Percentiles rank a stretch among this genome's conserved stretches.
These are phyloP conservation scores for Hirundo rustica DNA, from an alignment of 2,797 vertebrate species.

Conservation along the genomic window DNA sequence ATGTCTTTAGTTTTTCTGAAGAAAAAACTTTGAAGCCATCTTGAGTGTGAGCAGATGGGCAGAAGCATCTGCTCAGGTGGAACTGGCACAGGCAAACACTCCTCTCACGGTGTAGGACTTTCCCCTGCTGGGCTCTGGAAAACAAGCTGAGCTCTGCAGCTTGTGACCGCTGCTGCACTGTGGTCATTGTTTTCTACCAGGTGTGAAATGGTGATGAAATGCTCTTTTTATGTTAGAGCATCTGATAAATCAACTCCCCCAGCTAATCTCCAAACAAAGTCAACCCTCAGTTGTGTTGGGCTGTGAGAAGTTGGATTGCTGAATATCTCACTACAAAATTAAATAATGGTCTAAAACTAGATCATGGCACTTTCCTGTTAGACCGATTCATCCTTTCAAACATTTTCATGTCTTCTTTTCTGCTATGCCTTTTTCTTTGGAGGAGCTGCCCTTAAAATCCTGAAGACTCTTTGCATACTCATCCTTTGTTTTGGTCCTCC, in stretches of 20 bases:
- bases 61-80: not conserved
- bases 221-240: not conserved
- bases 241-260: not conserved
- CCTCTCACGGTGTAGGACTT: rapidly evolving
- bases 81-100: not conserved
- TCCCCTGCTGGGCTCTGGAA: not conserved
- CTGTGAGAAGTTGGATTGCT: not conserved
- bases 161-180: not conserved
- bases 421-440: not conserved
- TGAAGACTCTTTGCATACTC: not conserved
- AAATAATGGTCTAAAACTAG: not conserved
- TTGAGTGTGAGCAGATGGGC: not conserved
- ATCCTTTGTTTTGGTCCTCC: not conserved
- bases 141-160: not conserved
- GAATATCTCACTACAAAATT: not conserved
- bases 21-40: not conserved
- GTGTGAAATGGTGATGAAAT: not conserved
- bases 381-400: not conserved
- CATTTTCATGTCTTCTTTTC: not conserved
- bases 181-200: not conserved
- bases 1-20: not conserved
- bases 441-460: not conserved
- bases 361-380: not conserved
- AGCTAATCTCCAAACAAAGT: not conserved
- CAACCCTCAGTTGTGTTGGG: rapidly evolving